Conservation (phyloP, 1,140 invertebrate species). For the Grapholita molesta region DNA sequence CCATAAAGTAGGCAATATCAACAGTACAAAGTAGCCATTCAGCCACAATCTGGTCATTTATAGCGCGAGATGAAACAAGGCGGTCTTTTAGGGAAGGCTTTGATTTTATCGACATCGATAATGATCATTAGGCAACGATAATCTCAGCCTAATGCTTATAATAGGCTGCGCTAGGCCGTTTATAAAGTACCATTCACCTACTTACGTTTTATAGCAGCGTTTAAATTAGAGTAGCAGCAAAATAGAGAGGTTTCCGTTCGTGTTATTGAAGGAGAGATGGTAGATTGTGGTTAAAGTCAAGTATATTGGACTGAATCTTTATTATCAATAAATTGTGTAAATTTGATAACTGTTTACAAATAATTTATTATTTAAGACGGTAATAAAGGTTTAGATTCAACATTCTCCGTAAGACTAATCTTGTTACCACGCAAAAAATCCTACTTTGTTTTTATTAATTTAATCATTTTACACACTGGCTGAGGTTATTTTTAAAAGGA, state of each 20-base stretch:
- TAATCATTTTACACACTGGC: too few species aligned
- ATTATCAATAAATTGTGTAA: too few species aligned
- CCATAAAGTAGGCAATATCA: constrained; percentile 64
- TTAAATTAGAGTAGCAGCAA: too few species aligned
- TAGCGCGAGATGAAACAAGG: constrained; percentile 67
- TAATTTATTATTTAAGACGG: too few species aligned
- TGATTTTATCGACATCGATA: constrained; percentile 45
- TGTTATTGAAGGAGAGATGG: neutral
- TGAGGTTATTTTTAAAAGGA: too few species aligned
- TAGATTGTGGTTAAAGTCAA: neutral
- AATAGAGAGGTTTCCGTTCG: neutral
- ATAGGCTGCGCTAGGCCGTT: neutral
- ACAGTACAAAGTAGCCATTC: constrained; percentile 65
- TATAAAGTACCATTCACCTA: neutral
- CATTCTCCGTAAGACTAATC: too few species aligned
- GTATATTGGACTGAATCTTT: neutral
- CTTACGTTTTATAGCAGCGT: neutral
- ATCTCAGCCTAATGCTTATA: neutral
- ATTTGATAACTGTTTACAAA: too few species aligned
- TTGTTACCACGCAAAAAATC: too few species aligned
- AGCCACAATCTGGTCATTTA: constrained; percentile 71
- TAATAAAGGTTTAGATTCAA: too few species aligned
- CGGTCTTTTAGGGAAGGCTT: constrained; percentile 38
- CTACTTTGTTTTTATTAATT: too few species aligned
- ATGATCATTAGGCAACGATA: constrained; percentile 11